Evolutionary conservation across 2,797 vertebrate genomes (phyloP).

Genomic region (Craterocephalus amniculus): DNA sequence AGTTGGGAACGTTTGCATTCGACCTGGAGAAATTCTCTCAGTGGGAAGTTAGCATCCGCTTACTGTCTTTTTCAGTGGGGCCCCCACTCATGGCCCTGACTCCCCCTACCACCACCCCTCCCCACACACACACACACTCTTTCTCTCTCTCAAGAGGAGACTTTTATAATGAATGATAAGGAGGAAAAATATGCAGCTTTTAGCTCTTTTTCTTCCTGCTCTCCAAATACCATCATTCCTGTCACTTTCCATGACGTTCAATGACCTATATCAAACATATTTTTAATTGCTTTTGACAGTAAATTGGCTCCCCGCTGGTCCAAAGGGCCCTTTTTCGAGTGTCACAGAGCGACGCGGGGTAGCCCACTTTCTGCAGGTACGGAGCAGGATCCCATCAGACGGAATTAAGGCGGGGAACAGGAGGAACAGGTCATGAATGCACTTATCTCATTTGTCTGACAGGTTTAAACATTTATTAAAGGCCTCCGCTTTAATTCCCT

Average conservation of each 20-base stretch:
- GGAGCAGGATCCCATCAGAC: slow-evolving; percentile 63
- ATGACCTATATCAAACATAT: slow-evolving; percentile 86
- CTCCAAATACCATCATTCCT: slow-evolving; percentile 84
- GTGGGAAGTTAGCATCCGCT: slow-evolving; percentile 99
- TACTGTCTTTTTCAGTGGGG: slow-evolving; percentile 88
- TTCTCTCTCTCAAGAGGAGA: slow-evolving; percentile 46
- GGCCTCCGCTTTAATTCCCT: slow-evolving; percentile 83
- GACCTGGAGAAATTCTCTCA: slow-evolving; percentile 99
- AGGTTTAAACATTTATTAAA: slow-evolving; percentile 85
- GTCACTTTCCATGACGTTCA: slow-evolving; percentile 83
- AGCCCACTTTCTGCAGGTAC: slow-evolving; percentile 69
- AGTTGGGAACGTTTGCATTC: slow-evolving; percentile 98
- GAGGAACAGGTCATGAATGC: slow-evolving; percentile 77
- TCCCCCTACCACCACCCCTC: slow-evolving; percentile 48
- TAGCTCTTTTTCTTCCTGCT: slow-evolving; percentile 55
- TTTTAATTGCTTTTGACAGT: slow-evolving; percentile 87
- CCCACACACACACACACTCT: slow-evolving; percentile 24
- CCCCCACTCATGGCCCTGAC: slow-evolving; percentile 56
- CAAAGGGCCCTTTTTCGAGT: slow-evolving; percentile 18
- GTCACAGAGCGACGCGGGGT: slow-evolving; percentile 1
- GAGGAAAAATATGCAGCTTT: slow-evolving; percentile 38
- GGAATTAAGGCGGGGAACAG: slow-evolving; percentile 80
- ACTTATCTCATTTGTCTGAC: slow-evolving; percentile 85
- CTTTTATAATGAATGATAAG: slow-evolving; percentile 65
- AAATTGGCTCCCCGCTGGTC: slow-evolving; percentile 61